A percentile compares a stretch with the other conserved stretches of the same genome.
Conservation (phyloP, 2,113 vertebrate genomes). For the Cyprinodon variegatus region DNA sequence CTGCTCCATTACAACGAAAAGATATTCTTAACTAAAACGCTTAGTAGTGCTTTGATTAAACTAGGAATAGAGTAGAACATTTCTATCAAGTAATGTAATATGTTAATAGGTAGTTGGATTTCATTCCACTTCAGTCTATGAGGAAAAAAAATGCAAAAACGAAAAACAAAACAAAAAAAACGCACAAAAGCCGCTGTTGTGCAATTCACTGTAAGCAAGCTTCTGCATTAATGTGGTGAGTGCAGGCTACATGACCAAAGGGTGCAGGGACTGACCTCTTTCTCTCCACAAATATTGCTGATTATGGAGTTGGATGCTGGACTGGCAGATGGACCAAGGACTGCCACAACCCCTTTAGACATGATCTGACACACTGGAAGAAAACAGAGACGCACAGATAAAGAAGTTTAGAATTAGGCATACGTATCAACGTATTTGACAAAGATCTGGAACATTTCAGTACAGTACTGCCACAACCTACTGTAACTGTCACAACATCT, state of each 20-base stretch:
- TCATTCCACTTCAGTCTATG: conserved; percentile 21
- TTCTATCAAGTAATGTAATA: conserved; percentile 41
- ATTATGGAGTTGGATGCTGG: conserved; percentile 98
- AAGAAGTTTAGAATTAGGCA: conserved; percentile 16
- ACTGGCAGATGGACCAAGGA: conserved; percentile 95
- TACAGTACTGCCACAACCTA: not conserved
- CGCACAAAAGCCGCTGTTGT: conserved; percentile 34
- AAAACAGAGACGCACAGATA: conserved; percentile 1
- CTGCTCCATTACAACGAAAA: conserved; percentile 37
- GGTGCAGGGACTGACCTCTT: conserved; percentile 87
- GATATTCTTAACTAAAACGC: conserved; percentile 36
- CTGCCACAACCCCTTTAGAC: conserved; percentile 95
- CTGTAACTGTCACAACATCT: not conserved
- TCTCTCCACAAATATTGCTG: conserved; percentile 99
- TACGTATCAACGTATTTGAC: not conserved
- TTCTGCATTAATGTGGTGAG: conserved; percentile 5
- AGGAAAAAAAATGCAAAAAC: conserved; percentile 7
- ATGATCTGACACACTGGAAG: conserved; percentile 97
- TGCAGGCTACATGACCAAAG: not conserved
- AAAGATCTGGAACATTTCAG: not conserved
- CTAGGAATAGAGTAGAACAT: conserved; percentile 8
- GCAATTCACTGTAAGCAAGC: conserved; percentile 21
- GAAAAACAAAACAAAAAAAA: not conserved
- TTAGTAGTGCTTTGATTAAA: conserved; percentile 36
- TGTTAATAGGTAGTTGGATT: conserved; percentile 37